These are phyloP conservation scores for Scomberomorus guttatus DNA, from an alignment of 2,797 vertebrate species.

Conservation along the genomic window DNA sequence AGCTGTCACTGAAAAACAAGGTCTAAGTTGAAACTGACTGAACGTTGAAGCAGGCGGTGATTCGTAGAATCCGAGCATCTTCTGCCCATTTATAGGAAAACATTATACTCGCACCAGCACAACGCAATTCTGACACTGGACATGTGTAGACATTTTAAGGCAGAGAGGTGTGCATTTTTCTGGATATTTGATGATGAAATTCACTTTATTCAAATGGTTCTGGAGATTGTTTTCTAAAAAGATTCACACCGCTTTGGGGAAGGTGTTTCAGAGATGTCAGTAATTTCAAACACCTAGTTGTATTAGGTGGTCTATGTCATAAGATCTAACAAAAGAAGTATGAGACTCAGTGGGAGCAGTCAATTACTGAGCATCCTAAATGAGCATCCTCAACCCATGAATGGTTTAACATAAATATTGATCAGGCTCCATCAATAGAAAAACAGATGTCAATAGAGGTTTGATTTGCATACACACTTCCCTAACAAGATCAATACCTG, in stretches of 20 bases:
- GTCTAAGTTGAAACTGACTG: not conserved
- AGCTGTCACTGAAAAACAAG: not conserved
- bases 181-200: not conserved
- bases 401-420: conserved; percentile 41
- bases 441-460: conserved; percentile 34
- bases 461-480: conserved; percentile 45
- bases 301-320: not conserved
- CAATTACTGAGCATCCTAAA: conserved; percentile 17
- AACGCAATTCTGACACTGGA: not conserved
- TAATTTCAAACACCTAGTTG: too few species aligned
- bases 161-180: not conserved
- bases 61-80: too few species aligned
- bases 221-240: not conserved
- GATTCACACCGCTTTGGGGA: not conserved
- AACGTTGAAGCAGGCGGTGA: not conserved
- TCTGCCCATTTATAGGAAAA: not conserved
- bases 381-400: not conserved
- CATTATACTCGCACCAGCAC: not conserved
- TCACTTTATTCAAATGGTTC: not conserved
- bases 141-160: not conserved
- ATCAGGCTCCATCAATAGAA: conserved; percentile 43
- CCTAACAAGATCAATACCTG: conserved; percentile 26
- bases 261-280: not conserved
- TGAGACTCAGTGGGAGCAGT: conserved; percentile 1
- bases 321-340: not conserved